phyloP scores from a whole-genome alignment of 2,888 invertebrate species.

The Spilosoma lubricipeda region DNA sequence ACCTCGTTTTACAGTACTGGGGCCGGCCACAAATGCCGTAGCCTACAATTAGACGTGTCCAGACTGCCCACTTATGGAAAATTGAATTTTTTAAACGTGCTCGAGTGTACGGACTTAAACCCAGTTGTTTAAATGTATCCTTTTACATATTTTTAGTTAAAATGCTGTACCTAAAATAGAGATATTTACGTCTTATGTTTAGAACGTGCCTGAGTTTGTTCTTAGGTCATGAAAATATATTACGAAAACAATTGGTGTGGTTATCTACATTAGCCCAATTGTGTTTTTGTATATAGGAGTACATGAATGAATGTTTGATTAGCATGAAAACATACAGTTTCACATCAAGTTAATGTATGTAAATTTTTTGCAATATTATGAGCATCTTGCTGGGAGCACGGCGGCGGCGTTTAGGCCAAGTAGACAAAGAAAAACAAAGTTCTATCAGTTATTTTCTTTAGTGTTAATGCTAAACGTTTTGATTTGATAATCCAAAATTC shows the following conservation, averaged over 20 bases:
- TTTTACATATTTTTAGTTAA: neutral
- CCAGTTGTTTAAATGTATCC: neutral
- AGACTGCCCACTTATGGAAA: slow-evolving; percentile 26
- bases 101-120: neutral
- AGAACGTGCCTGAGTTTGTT: neutral
- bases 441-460: too few relatives aligned
- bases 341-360: neutral
- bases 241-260: neutral
- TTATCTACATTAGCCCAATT: neutral
- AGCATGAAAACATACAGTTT: neutral
- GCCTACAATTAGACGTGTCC: slow-evolving; percentile 37
- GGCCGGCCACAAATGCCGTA: slow-evolving; percentile 32
- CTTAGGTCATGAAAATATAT: neutral
- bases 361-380: neutral
- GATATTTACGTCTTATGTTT: slow-evolving; percentile 1
- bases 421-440: too few relatives aligned
- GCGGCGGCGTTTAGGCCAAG: neutral
- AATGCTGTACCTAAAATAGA: neutral
- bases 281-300: neutral
- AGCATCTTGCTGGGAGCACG: neutral
- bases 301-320: neutral
- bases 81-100: slow-evolving; percentile 34
- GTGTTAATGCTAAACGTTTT: too few relatives aligned
- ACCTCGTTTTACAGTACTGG: slow-evolving; percentile 28
- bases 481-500: too few relatives aligned